These are phyloP conservation scores for Tetheella fluctuosa DNA, from an alignment of 2,888 invertebrate genomes.

Conservation along the genomic window DNA sequence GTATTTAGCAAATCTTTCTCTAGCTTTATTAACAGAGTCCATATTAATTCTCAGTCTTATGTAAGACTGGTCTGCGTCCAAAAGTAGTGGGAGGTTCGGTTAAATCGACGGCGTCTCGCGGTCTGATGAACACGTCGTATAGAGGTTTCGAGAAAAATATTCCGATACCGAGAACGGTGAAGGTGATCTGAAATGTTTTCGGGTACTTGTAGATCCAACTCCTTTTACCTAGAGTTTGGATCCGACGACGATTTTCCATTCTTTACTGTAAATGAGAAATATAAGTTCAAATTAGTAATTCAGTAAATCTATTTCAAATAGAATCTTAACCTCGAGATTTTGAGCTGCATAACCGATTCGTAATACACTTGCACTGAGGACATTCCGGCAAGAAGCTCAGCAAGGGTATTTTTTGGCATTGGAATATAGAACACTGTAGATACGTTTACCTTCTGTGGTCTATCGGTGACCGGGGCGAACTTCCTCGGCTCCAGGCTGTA, in stretches of 20 bases:
- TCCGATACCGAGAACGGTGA: constrained; percentile 77
- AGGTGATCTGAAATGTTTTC: constrained; percentile 80
- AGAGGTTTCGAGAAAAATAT: constrained; percentile 89
- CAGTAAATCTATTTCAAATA: too few relatives aligned
- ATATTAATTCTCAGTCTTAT: constrained; percentile 68
- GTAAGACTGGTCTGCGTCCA: constrained; percentile 15
- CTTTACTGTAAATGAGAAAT: constrained; percentile 50
- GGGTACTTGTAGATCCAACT: constrained; percentile 86
- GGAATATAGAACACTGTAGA: too few relatives aligned
- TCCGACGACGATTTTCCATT: constrained; percentile 71
- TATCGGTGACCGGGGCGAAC: constrained; percentile 63
- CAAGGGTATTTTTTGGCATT: too few relatives aligned
- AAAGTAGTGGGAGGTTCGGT: constrained; percentile 62
- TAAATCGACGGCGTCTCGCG: constrained; percentile 49
- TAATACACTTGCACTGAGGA: too few relatives aligned
- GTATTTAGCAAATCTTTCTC: constrained; percentile 88
- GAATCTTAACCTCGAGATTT: too few relatives aligned
- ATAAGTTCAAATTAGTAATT: neutral
- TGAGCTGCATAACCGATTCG: too few relatives aligned
- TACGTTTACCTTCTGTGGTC: constrained; percentile 38
- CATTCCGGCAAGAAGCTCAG: too few relatives aligned
- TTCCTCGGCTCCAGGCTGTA: constrained; percentile 85
- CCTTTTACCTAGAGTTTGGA: constrained; percentile 79
- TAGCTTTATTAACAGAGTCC: constrained; percentile 92
- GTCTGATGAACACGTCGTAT: constrained; percentile 86